Conservation (phyloP, 2,888 invertebrate species). For the Aspidiotus rigidus region DNA sequence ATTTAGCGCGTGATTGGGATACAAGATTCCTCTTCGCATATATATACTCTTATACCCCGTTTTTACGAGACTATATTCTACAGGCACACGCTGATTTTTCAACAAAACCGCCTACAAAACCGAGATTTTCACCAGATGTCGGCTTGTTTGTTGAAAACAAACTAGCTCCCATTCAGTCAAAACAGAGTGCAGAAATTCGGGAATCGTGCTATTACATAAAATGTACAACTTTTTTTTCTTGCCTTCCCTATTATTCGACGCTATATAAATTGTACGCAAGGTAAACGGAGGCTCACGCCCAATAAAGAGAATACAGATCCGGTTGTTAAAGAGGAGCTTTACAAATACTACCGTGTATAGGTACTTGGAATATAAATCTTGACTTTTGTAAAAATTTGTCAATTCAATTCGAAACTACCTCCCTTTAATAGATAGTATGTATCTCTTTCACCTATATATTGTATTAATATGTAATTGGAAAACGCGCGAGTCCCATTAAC, state of each 20-base stretch:
- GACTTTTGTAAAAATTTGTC: constrained; percentile 30
- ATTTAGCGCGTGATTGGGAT: background rate
- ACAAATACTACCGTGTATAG: background rate
- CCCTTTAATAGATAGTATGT: background rate
- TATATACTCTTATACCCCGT: constrained; percentile 10
- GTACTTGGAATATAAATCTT: constrained; percentile 20
- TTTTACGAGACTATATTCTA: background rate
- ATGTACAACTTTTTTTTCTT: constrained; percentile 30
- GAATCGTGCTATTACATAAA: constrained; percentile 30
- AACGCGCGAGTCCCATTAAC: background rate
- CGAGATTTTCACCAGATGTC: constrained; percentile 26
- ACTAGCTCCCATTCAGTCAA: constrained; percentile 10
- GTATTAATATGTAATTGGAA: constrained; percentile 2
- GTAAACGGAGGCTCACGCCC: background rate
- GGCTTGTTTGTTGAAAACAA: constrained; percentile 23
- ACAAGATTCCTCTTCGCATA: background rate
- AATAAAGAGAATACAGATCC: background rate
- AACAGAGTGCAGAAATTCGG: constrained; percentile 21
- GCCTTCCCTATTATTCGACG: background rate
- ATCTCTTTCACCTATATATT: background rate
- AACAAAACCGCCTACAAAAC: constrained; percentile 33
- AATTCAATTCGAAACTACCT: constrained; percentile 14
- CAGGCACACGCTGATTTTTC: constrained; percentile 31
- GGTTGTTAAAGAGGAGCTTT: constrained; percentile 8
- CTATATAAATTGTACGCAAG: background rate